phyloP scores from a whole-genome alignment of 2,797 vertebrate species.

The Pagetopsis macropterus region DNA sequence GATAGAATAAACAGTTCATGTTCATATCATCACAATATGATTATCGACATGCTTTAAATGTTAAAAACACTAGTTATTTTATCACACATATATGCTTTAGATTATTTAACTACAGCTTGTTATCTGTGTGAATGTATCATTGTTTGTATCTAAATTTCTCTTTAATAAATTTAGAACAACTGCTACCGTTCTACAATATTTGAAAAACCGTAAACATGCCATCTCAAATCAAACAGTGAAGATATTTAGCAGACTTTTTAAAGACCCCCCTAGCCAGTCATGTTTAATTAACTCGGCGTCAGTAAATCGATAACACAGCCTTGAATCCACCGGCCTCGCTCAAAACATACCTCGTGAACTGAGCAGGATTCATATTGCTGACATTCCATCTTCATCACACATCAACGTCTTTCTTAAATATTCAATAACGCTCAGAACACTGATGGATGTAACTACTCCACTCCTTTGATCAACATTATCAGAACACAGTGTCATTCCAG shows the following conservation, averaged over 20 bases:
- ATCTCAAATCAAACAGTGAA: constrained; percentile 6
- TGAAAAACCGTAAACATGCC: constrained; percentile 20
- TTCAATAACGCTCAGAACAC: constrained; percentile 48
- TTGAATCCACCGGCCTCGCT: constrained; percentile 24
- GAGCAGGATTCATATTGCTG: constrained; percentile 64
- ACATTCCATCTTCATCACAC: constrained; percentile 44
- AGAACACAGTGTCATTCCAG: constrained; percentile 43
- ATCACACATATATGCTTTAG: neutral
- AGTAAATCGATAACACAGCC: constrained; percentile 59
- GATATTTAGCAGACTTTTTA: constrained; percentile 26
- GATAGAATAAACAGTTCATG: no score
- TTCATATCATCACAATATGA: neutral
- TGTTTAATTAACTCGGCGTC: constrained; percentile 68
- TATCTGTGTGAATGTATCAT: neutral
- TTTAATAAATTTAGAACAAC: neutral
- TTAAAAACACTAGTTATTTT: neutral
- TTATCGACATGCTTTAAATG: neutral
- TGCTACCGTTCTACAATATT: neutral
- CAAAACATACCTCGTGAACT: constrained; percentile 44
- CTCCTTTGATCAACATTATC: constrained; percentile 67
- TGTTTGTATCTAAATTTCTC: neutral
- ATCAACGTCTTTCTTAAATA: constrained; percentile 60
- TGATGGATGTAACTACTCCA: constrained; percentile 34
- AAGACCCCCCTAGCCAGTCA: constrained; percentile 36
- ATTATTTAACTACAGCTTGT: neutral